phyloP scores from a whole-genome alignment of 2,888 invertebrate genomes.

The Carterocephalus palaemon region DNA sequence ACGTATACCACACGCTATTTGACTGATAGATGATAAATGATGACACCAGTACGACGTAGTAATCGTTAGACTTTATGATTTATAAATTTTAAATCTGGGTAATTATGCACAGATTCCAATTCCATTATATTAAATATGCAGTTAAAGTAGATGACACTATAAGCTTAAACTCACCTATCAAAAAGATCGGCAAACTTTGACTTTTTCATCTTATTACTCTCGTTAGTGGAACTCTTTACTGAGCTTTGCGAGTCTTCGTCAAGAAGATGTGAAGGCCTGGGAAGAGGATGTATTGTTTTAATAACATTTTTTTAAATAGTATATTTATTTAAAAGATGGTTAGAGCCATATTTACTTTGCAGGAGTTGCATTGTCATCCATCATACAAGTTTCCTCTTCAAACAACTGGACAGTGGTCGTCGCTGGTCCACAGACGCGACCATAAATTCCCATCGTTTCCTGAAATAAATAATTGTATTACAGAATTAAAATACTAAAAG shows the following conservation, averaged over 20 bases:
- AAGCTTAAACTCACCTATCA: constrained; percentile 61
- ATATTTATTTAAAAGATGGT: constrained; percentile 12
- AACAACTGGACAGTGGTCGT: constrained; percentile 80
- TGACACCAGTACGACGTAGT: too few relatives aligned
- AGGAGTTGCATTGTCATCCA: constrained; percentile 81
- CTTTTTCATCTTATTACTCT: constrained; percentile 76
- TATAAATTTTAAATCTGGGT: too few relatives aligned
- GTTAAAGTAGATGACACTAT: too few relatives aligned
- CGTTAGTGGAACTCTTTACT: constrained; percentile 86
- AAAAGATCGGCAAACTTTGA: constrained; percentile 72
- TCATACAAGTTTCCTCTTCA: constrained; percentile 87
- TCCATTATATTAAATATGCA: too few relatives aligned
- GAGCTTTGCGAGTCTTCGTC: constrained; percentile 92
- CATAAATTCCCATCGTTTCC: constrained; percentile 74
- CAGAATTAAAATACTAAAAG: too few relatives aligned
- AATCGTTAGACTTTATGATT: too few relatives aligned
- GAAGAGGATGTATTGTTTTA: constrained; percentile 31
- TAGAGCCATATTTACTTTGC: constrained; percentile 61
- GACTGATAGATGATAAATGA: too few relatives aligned
- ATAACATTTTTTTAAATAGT: constrained; percentile 1
- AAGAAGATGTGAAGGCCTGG: constrained; percentile 69
- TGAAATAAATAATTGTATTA: too few relatives aligned
- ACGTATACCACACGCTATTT: too few relatives aligned
- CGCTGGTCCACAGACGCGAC: constrained; percentile 69
- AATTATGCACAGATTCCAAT: too few relatives aligned